Percentiles rank a stretch among this genome's conserved stretches.
Evolutionary conservation across 2,113 vertebrate species (phyloP).

Genomic region (Callaeas wilsoni): DNA sequence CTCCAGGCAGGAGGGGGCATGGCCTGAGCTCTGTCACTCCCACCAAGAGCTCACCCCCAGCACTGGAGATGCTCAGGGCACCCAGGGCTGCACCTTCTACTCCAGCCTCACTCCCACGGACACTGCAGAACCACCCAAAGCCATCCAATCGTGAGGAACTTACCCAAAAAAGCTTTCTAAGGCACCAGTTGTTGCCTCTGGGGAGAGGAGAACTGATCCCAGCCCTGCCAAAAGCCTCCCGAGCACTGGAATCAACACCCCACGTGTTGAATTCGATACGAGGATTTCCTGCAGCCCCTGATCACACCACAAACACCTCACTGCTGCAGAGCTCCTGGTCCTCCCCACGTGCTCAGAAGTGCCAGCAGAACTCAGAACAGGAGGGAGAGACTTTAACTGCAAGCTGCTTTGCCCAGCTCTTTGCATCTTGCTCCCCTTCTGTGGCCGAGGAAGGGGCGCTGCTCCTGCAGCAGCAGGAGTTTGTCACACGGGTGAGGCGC

Average conservation of each 20-base stretch:
- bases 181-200: accelerated
- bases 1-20: accelerated
- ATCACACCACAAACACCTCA: not conserved
- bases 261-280: accelerated
- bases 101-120: accelerated
- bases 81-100: not conserved
- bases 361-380: not conserved
- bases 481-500: accelerated
- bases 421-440: not conserved
- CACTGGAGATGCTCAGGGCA: not conserved
- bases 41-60: not conserved
- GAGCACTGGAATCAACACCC: not conserved
- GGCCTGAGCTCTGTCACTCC: not conserved
- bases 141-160: accelerated
- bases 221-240: not conserved
- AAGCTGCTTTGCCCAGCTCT: not conserved
- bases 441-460: accelerated
- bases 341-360: not conserved
- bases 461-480: not conserved
- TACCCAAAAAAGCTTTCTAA: accelerated
- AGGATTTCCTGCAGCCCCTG: not conserved
- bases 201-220: not conserved
- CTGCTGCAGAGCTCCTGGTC: not conserved
- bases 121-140: not conserved
- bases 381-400: not conserved